Base-by-base conservation (phyloP, 2,888 invertebrate genomes). In the Pollenia griseotomentosa region DNA sequence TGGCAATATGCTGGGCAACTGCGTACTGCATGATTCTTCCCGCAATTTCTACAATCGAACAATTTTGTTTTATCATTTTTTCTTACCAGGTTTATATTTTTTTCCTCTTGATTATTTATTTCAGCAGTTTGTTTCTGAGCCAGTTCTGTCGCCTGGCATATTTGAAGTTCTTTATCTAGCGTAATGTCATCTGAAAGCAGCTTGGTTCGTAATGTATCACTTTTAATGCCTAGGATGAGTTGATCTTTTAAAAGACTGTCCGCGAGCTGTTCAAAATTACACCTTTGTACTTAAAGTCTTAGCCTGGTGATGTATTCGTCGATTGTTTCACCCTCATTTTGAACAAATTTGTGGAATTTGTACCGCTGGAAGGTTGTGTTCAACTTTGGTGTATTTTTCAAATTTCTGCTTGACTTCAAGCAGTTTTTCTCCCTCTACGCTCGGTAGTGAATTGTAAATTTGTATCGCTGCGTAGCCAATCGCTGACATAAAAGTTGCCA, bases 301-400 rank as follows among this genome's bases (percentile, higher is more conserved):
- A 55, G 19, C 5, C 70, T 7, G n/a, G 55, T 55, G 5, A 55
- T 55, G 8, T 71, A 75, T 19, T 75, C 53, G 16, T 75, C 65
- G 6, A 75, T 75, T 33, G 33, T 75, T 61, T 75, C 63, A 14
- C 74, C 40, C 10, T 63, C 74, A 33, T 61, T 46, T n/a, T 75
- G 74, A 16, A 74, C n/a, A 46, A 75, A 51, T 63, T 77, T 65
- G 42, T 66, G 66, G 10, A 78, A 78, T 16, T 46, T 78, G 23
- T 66, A 66, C 16, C 77, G 55, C 19, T 78, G 23, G 11, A 78
- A 66, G 7, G 77, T 66, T 9, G 33, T 55, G 46, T 78, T 65
- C 4, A 55, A 11, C 33, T 66, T 66, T n/a, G 66, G 66, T 7
- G 73, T 74, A 74, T 12, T 9, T 33, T 33, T 73, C 14, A 46